These are phyloP conservation scores for Esox masquinongy DNA, from an alignment of 2,797 vertebrate species.

Conservation along the genomic window DNA sequence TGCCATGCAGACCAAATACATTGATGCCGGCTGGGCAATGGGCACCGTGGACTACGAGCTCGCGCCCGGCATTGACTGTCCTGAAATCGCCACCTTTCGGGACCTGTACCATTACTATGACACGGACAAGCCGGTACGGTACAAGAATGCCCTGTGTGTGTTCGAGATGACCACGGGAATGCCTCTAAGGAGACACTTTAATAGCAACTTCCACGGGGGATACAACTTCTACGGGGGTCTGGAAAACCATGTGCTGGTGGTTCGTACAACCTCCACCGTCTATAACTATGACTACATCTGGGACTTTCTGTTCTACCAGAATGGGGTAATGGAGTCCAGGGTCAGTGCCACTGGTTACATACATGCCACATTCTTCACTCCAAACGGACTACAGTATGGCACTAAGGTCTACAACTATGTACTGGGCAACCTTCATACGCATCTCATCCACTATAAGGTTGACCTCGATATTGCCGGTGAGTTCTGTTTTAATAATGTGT, in stretches of 20 bases:
- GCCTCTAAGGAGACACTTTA: constrained; percentile 88
- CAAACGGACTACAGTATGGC: constrained; percentile 81
- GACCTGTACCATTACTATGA: constrained; percentile 87
- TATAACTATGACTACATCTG: constrained; percentile 98
- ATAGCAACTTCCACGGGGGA: constrained; percentile 80
- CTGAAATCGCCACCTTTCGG: constrained; percentile 82
- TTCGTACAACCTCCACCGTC: constrained; percentile 89
- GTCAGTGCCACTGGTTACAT: constrained; percentile 92
- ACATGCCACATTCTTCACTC: constrained; percentile 88
- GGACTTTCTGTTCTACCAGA: constrained; percentile 91
- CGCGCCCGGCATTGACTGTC: constrained; percentile 89
- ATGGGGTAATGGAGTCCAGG: constrained; percentile 88
- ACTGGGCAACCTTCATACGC: constrained; percentile 93
- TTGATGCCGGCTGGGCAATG: constrained; percentile 90
- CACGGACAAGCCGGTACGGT: constrained; percentile 75
- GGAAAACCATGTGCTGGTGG: constrained; percentile 83
- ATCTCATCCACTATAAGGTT: constrained; percentile 91
- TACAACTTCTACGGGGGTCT: constrained; percentile 88
- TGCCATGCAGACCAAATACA: constrained; percentile 92
- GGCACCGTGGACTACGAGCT: constrained; percentile 82
- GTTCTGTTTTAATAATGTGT: background rate
- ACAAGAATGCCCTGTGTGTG: constrained; percentile 82
- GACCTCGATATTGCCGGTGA: constrained; percentile 92
- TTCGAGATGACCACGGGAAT: constrained; percentile 89
- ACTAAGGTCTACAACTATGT: constrained; percentile 81